These are phyloP conservation scores for Corydoras maculifer DNA, from an alignment of 2,113 vertebrate genomes.

Conservation along the genomic window DNA sequence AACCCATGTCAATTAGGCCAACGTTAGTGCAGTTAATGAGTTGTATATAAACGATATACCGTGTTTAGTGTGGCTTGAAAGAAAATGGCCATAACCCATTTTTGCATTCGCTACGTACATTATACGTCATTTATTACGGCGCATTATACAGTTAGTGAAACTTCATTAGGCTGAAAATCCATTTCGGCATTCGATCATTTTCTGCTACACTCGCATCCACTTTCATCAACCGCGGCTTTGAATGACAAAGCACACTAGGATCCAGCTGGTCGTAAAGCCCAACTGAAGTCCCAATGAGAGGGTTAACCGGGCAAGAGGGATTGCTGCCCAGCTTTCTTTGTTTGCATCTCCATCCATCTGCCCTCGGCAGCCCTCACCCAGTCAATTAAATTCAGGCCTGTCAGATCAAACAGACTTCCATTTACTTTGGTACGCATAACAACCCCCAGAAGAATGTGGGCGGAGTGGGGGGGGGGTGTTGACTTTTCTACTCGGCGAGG, in stretches of 20 bases:
- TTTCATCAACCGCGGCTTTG: conserved; percentile 4
- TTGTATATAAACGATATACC: too few relatives aligned
- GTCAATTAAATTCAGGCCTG: conserved; percentile 59
- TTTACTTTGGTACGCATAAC: conserved; percentile 44
- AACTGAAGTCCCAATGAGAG: conserved; percentile 16
- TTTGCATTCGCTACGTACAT: too few relatives aligned
- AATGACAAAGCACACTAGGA: conserved; percentile 2
- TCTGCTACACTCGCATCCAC: conserved; percentile 1
- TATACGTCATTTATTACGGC: too few relatives aligned
- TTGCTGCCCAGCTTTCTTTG: conserved; percentile 22
- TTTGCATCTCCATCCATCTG: conserved; percentile 32
- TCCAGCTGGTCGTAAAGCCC: conserved; percentile 9
- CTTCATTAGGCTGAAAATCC: too few relatives aligned
- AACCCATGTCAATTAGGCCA: too few relatives aligned
- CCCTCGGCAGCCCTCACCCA: conserved; percentile 50
- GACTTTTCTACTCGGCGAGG: conserved; percentile 45
- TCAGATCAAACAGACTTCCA: conserved; percentile 58
- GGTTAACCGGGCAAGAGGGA: conserved; percentile 25
- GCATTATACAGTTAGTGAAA: too few relatives aligned
- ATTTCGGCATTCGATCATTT: not conserved
- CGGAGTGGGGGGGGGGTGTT: conserved; percentile 34
- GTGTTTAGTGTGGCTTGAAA: too few relatives aligned
- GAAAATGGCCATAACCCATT: too few relatives aligned
- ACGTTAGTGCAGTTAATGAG: too few relatives aligned
- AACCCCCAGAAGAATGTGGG: conserved; percentile 47